phyloP scores from a whole-genome alignment of 2,888 invertebrate species.

The Muschampia plurimacula region DNA sequence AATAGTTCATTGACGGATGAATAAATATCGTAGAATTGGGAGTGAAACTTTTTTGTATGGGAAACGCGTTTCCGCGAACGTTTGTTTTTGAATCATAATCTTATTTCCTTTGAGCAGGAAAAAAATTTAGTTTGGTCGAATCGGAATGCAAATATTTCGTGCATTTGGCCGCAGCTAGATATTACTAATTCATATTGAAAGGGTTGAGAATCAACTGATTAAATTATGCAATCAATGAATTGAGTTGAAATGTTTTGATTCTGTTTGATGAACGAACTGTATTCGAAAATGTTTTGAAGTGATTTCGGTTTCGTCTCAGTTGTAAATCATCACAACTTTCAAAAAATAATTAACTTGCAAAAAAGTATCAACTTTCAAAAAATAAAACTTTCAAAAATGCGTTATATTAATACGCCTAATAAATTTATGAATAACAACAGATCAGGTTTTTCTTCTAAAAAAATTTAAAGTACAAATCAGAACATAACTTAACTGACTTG shows the following conservation, averaged over 20 bases:
- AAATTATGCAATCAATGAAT: constrained; percentile 13
- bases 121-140: constrained; percentile 61
- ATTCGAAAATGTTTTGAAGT: neutral
- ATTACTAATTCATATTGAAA: constrained; percentile 35
- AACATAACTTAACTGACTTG: no score
- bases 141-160: constrained; percentile 40
- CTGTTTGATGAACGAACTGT: neutral
- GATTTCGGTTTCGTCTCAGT: neutral
- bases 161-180: constrained; percentile 21
- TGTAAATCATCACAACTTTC: neutral
- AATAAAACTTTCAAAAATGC: no score
- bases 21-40: constrained; percentile 49
- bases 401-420: no score
- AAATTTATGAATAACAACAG: no score
- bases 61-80: constrained; percentile 4
- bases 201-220: constrained; percentile 19
- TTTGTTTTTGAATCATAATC: constrained; percentile 74
- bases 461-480: no score
- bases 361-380: no score
- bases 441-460: no score
- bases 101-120: constrained; percentile 60
- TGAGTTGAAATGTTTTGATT: constrained; percentile 2
- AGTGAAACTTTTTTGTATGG: constrained; percentile 27
- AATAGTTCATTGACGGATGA: constrained; percentile 62
- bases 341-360: no score